A percentile compares a stretch with the other conserved stretches of the same genome.
These are phyloP conservation scores for Bombyx huttoni DNA, from an alignment of 2,888 invertebrate species.

Conservation along the genomic window DNA sequence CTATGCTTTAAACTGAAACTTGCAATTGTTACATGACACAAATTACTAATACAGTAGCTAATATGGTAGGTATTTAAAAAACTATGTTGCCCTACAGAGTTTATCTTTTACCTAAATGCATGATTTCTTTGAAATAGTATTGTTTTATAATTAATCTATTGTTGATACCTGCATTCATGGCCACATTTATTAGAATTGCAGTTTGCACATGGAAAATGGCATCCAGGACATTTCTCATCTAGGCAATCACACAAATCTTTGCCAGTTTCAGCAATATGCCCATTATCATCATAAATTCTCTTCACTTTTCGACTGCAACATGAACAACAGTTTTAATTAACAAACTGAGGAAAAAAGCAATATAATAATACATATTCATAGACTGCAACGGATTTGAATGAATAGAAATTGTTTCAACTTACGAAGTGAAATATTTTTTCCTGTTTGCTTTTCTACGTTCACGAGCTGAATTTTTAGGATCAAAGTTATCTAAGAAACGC, in stretches of 20 bases:
- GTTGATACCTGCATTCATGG: conserved; percentile 78
- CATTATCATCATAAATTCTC: conserved; percentile 79
- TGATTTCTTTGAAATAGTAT: too few relatives aligned
- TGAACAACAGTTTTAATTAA: not conserved
- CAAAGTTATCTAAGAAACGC: conserved; percentile 74
- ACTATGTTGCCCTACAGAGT: too few relatives aligned
- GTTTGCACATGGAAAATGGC: conserved; percentile 84
- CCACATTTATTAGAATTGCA: conserved; percentile 85
- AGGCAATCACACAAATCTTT: conserved; percentile 90
- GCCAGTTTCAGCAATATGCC: conserved; percentile 74
- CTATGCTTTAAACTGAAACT: too few relatives aligned
- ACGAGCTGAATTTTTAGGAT: conserved; percentile 83
- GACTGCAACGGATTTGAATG: too few relatives aligned
- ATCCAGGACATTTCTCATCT: conserved; percentile 82
- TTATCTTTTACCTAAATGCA: too few relatives aligned
- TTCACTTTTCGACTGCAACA: conserved; percentile 64
- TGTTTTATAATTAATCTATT: too few relatives aligned
- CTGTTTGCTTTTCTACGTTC: conserved; percentile 84
- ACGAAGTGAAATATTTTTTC: conserved; percentile 66
- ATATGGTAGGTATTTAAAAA: too few relatives aligned
- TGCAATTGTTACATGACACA: too few relatives aligned
- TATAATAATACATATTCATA: not conserved
- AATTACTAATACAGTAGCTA: too few relatives aligned
- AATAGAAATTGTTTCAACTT: conserved; percentile 9
- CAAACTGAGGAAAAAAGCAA: not conserved